Conservation (phyloP, 2,888 invertebrate genomes). For the Halictus ligatus region DNA sequence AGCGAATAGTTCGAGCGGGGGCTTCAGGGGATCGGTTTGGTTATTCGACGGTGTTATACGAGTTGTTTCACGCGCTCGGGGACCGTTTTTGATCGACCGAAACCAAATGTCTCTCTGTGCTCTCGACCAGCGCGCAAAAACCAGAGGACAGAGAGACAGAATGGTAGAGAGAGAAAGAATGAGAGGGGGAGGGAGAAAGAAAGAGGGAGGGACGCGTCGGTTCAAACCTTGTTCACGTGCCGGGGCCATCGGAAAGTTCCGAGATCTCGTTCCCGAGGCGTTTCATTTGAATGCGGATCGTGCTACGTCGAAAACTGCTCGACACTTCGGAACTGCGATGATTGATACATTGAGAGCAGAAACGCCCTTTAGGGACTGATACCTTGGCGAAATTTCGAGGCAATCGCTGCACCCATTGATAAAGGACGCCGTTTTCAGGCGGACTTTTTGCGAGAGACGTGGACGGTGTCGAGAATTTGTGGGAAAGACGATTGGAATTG, state of each 20-base stretch:
- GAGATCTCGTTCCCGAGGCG: conserved; percentile 12
- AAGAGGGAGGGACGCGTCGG: not conserved
- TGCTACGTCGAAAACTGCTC: not conserved
- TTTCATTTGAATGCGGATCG: conserved; percentile 30
- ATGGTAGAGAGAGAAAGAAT: not conserved
- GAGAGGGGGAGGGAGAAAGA: not conserved
- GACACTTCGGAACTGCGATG: not conserved
- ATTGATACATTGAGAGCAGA: conserved; percentile 16
- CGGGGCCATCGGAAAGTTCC: conserved; percentile 47
- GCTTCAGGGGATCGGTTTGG: not conserved
- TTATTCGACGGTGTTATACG: not conserved
- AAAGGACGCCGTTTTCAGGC: not conserved
- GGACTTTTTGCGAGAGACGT: not conserved
- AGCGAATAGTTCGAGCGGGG: not conserved
- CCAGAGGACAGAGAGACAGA: not conserved
- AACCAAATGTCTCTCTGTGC: conserved; percentile 11
- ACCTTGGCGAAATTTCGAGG: not conserved
- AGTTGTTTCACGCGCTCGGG: conserved; percentile 1
- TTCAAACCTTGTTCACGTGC: conserved; percentile 8
- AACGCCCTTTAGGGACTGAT: not conserved
- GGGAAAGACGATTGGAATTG: not conserved
- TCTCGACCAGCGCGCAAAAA: not conserved
- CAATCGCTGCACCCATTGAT: not conserved
- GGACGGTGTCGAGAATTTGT: not conserved
- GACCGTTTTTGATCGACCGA: conserved; percentile 33